Evolutionary conservation across 2,113 vertebrate species (phyloP).

Genomic region (Riparia riparia): DNA sequence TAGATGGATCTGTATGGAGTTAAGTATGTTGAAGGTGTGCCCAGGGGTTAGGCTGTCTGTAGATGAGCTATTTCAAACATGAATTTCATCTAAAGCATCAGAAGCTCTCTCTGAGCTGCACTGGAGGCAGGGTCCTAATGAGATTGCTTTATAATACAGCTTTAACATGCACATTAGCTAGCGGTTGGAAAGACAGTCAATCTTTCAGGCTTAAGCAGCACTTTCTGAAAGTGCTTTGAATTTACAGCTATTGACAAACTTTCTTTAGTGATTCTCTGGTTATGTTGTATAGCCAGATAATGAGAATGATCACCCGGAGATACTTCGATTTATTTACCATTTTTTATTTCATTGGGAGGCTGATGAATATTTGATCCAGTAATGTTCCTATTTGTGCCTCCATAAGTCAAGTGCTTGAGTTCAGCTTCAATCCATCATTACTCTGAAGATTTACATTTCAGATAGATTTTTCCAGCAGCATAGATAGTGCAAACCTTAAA

Average conservation of each 20-base stretch:
- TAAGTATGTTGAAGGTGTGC: background rate
- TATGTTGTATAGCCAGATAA: slow-evolving; percentile 29
- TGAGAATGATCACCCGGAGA: slow-evolving; percentile 9
- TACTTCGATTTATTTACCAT: slow-evolving; percentile 28
- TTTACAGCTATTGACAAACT: slow-evolving; percentile 39
- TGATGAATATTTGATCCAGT: slow-evolving; percentile 16
- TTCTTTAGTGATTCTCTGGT: background rate
- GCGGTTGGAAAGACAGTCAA: background rate
- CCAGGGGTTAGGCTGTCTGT: background rate
- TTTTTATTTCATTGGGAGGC: slow-evolving; percentile 22
- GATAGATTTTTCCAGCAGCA: background rate
- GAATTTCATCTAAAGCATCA: slow-evolving; percentile 2
- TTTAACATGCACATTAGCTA: background rate
- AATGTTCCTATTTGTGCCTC: background rate
- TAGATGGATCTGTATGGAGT: background rate
- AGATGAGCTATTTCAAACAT: background rate
- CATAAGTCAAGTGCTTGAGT: background rate
- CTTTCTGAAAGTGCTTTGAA: slow-evolving; percentile 31
- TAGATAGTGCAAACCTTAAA: slow-evolving; percentile 24
- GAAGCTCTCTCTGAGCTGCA: background rate
- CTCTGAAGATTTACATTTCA: slow-evolving; percentile 40
- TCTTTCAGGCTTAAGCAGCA: slow-evolving; percentile 47
- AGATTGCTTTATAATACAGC: background rate
- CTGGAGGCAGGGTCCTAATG: slow-evolving; percentile 9
- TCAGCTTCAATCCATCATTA: background rate